Conservation (phyloP, 2,113 vertebrate species). For the Paedocypris sp. region DNA sequence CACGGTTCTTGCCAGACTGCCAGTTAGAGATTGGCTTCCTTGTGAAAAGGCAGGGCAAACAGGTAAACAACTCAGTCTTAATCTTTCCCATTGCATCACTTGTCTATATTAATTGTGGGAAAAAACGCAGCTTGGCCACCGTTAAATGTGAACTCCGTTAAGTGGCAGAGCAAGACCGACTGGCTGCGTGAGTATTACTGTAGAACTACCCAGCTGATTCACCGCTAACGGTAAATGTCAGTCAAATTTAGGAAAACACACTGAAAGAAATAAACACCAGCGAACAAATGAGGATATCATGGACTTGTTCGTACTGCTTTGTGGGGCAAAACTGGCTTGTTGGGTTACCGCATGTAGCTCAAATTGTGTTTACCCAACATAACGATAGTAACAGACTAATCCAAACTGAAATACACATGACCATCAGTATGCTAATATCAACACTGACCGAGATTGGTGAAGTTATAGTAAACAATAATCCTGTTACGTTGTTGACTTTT, state of each 20-base stretch:
- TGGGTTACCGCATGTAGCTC: neutral
- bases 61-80: constrained; percentile 16
- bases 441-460: neutral
- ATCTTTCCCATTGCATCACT: constrained; percentile 23
- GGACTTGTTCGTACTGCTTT: constrained; percentile 1
- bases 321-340: constrained; percentile 1
- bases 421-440: neutral
- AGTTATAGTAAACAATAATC: neutral
- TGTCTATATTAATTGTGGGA: constrained; percentile 51
- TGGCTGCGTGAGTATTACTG: constrained; percentile 47
- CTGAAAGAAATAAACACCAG: neutral
- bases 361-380: constrained; percentile 6
- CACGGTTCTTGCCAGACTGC: constrained; percentile 1
- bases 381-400: constrained; percentile 5
- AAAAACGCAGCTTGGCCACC: constrained; percentile 45
- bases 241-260: constrained; percentile 43
- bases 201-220: constrained; percentile 57
- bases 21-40: neutral
- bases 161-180: constrained; percentile 56
- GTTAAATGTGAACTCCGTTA: constrained; percentile 63
- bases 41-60: constrained; percentile 12
- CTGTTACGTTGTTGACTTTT: too few species aligned
- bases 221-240: constrained; percentile 63
- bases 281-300: neutral
- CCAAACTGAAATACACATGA: constrained; percentile 17